These are phyloP conservation scores for Intellagama lesueurii DNA, from an alignment of 2,797 vertebrate genomes.

Conservation along the genomic window DNA sequence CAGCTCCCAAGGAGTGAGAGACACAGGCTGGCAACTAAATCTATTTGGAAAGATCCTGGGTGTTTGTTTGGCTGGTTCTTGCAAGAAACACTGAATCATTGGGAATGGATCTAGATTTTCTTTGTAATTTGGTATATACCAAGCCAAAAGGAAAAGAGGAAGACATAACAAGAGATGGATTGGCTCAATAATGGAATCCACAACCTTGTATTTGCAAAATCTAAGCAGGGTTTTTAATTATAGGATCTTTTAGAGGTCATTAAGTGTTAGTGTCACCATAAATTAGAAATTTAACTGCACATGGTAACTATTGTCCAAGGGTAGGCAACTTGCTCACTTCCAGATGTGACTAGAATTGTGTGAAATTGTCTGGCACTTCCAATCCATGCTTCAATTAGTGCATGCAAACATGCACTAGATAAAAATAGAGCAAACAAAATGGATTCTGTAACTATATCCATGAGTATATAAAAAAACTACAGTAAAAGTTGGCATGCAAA, in stretches of 20 bases:
- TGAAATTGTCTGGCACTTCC: rapidly evolving
- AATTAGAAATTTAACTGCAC: too few species aligned
- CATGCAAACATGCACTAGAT: background rate
- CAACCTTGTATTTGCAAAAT: too few species aligned
- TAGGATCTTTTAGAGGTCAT: too few species aligned
- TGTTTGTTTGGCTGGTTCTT: background rate
- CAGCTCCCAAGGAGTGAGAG: background rate
- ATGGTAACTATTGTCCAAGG: background rate
- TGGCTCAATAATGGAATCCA: too few species aligned
- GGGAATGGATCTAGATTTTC: conserved; percentile 2
- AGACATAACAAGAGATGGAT: too few species aligned
- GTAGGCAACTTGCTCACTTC: background rate
- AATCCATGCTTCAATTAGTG: background rate
- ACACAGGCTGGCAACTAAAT: background rate
- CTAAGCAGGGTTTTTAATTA: too few species aligned
- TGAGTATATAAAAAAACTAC: too few species aligned
- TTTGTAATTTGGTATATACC: conserved; percentile 1
- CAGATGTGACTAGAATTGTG: background rate
- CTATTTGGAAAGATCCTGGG: conserved; percentile 4
- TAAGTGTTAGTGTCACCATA: too few species aligned
- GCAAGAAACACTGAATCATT: conserved; percentile 1
- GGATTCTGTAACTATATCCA: background rate
- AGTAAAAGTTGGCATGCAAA: too few species aligned
- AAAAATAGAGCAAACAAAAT: background rate
- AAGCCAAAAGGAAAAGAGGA: too few species aligned